Conservation (phyloP, 2,888 invertebrate species). For the Idaea dimidiata region DNA sequence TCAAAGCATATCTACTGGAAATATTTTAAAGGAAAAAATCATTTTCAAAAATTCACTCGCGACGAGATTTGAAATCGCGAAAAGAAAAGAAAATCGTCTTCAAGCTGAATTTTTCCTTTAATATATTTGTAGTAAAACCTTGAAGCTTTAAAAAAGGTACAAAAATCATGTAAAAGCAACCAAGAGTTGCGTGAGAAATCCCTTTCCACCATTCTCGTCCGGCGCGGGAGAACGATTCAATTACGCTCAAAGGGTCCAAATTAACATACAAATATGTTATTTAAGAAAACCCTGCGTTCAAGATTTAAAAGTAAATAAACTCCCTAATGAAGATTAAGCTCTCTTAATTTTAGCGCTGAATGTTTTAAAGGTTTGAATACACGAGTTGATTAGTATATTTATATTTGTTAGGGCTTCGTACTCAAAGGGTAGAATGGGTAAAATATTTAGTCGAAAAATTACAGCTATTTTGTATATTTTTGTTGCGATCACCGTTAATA, state of each 20-base stretch:
- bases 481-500: too few species aligned
- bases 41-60: too few species aligned
- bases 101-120: too few species aligned
- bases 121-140: too few species aligned
- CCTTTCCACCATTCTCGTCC: not conserved
- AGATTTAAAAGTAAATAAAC: slow-evolving; percentile 28
- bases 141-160: not conserved
- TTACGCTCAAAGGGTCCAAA: slow-evolving; percentile 5
- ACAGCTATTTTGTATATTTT: too few species aligned
- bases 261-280: slow-evolving; percentile 30
- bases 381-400: slow-evolving; percentile 11
- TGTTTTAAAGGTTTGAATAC: not conserved
- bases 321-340: slow-evolving; percentile 21
- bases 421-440: slow-evolving; percentile 8
- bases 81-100: too few species aligned
- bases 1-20: too few species aligned
- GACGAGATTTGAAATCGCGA: too few species aligned
- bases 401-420: slow-evolving; percentile 19
- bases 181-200: not conserved
- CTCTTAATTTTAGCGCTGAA: slow-evolving; percentile 17
- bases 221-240: not conserved
- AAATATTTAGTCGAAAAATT: too few species aligned
- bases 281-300: slow-evolving; percentile 24
- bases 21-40: too few species aligned
- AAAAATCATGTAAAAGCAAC: not conserved